Base-by-base conservation (phyloP, 1,140 invertebrate species). In the Neotoxoptera formosana region DNA sequence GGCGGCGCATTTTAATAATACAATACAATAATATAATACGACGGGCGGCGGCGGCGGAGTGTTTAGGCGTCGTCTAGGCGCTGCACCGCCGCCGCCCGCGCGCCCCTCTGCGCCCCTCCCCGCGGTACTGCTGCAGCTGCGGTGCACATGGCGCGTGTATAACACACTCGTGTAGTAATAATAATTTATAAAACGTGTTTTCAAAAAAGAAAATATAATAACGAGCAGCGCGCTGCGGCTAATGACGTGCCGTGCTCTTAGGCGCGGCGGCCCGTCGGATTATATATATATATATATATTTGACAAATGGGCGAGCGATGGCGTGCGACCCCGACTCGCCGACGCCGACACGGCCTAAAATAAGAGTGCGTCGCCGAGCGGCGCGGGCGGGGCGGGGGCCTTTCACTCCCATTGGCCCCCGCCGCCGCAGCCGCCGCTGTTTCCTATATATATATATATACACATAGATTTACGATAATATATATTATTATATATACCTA, bases 121-220 rank as follows among this genome's bases (percentile, higher is more conserved):
- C 14, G 60, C 17, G 51, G 20, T 51, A 20, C 17, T 51, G 17
- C 51, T 3, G 60, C 60, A n/a, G 60, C 60, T 76, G n/a, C 60
- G 60, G 60, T 76, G 4, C 60, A 76, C 30, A 76, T 76, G 30
- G n/a, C 30, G 60, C n/a, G n/a, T 6, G 60, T 67, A 67, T 53
- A 53, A 53, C 21, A 53, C 51, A 53, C 48, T 1, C 48, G 45
- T 47, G 8, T 47, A 47, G 3, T 4, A 47, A 47, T 48, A 48
- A 48, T 76, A n/a, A 76, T 76, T n/a, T 76, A 76, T n/a, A 76
- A 76, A 76, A 76, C 60, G 14, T 76, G 60, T 76, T 76, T 76
- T 76, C 4, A 7, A 76, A 76, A 76, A n/a, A n/a, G 14, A 76
- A n/a, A n/a, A 76, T n/a, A 76, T 41, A 41, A 41, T 41, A 30